Base-by-base conservation (phyloP, 2,113 vertebrate species). In the Cyphomyrus plagiostoma region DNA sequence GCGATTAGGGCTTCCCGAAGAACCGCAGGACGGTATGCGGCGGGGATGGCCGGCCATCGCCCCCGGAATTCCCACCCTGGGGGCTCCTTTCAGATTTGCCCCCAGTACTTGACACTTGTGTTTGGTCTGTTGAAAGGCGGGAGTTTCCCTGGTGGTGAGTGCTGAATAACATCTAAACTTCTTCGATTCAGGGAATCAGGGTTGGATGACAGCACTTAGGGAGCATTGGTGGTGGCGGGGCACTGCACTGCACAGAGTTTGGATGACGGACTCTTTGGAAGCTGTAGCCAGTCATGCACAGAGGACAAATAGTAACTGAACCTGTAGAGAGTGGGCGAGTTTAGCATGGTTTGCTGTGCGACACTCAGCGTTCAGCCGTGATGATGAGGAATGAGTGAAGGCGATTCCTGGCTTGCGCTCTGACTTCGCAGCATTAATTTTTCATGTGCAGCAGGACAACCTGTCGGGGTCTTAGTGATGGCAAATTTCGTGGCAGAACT, bases 71-170 rank as follows among this genome's bases (percentile, higher is more conserved):
- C 84, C 48, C 11, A 4, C 0, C 13, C 45, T n/a, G 23, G 45
- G 49, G 46, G 23, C 3, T 86, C 48, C 26, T 39, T 49, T 52
- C 10, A 86, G 26, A 86, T n/a, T 11, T 53, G 46, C 9, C 49
- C 84, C 23, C n/a, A 86, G n/a, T 10, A 86, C 85, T 86, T 35
- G 85, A 86, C 85, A 53, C 49, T 86, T 52, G 85, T 23, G 5
- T 48, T 52, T 35, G 11, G n/a, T 50, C 85, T 53, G 85, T 53
- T 87, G 85, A 56, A 86, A 86, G n/a, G 45, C 85, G 23, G 85
- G 85, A 13, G 62, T 48, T 86, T 86, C 45, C 50, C 48, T 13
- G 30, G 85, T 1, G n/a, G 82, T 35, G 17, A 15, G 26, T 52
- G 26, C 26, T 86, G 49, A 53, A 46, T 35, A 26, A 86, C 49